These are phyloP conservation scores for Phymanthus crucifer DNA, from an alignment of 92 coral and sea anemone species.

Conservation along the genomic window DNA sequence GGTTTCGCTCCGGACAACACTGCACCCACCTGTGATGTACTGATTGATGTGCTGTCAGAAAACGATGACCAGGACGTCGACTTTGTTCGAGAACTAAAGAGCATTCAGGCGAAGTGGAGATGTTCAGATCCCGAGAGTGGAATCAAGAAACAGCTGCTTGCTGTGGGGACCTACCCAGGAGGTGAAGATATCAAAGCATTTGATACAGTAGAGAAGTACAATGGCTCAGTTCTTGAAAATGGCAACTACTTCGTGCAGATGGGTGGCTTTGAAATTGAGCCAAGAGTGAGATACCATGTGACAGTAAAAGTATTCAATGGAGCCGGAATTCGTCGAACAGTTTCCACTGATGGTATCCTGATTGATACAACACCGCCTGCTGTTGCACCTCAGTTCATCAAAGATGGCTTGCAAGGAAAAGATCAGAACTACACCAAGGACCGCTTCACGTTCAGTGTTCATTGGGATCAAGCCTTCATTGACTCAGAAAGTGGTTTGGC, in stretches of 20 bases:
- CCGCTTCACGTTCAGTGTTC: conserved; percentile 55
- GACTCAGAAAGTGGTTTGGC: conserved; percentile 80
- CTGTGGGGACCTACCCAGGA: conserved; percentile 81
- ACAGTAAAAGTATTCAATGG: conserved; percentile 60
- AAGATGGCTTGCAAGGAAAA: conserved; percentile 65
- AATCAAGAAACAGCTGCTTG: conserved; percentile 48
- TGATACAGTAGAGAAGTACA: background rate
- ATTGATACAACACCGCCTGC: conserved; percentile 71
- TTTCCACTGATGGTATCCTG: conserved; percentile 76
- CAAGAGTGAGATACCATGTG: conserved; percentile 65
- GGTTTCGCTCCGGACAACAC: conserved; percentile 75
- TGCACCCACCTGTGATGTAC: conserved; percentile 56
- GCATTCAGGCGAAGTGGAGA: conserved; percentile 60
- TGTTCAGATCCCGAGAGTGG: conserved; percentile 81
- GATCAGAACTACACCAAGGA: conserved; percentile 65
- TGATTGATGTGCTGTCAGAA: conserved; percentile 50
- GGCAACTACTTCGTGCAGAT: conserved; percentile 43
- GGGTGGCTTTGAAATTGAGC: conserved; percentile 31
- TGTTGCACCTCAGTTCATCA: conserved; percentile 60
- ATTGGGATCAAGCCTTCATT: conserved; percentile 85
- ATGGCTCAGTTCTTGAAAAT: conserved; percentile 10
- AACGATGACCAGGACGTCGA: conserved; percentile 58
- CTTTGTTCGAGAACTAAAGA: conserved; percentile 54
- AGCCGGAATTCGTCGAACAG: conserved; percentile 60
- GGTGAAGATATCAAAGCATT: conserved; percentile 51